Percentiles rank a stretch among this genome's conserved stretches.
These are phyloP conservation scores for Apamea anceps DNA, from an alignment of 2,888 invertebrate species.

Conservation along the genomic window DNA sequence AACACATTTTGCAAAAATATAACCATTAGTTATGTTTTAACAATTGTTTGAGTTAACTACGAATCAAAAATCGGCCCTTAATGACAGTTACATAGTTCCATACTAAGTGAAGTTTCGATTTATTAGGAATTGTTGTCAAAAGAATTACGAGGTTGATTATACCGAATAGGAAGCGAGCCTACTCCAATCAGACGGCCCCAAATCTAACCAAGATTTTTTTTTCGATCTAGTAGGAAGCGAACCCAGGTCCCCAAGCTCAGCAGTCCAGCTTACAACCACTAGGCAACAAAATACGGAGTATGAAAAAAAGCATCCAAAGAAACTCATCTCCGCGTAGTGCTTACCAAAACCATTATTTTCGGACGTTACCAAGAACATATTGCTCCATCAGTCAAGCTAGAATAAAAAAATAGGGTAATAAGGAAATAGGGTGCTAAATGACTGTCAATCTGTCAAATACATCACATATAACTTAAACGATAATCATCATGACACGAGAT, in stretches of 20 bases:
- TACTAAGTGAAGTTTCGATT: too few relatives aligned
- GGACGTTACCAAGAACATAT: background rate
- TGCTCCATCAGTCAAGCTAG: too few relatives aligned
- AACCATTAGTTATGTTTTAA: too few relatives aligned
- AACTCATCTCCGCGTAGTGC: background rate
- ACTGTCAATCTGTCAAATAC: background rate
- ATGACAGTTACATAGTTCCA: too few relatives aligned
- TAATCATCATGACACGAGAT: background rate
- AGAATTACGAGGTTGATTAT: background rate
- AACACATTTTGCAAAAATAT: too few relatives aligned
- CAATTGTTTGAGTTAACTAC: too few relatives aligned
- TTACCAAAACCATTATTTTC: background rate
- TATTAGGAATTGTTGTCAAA: background rate
- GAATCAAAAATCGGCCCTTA: too few relatives aligned
- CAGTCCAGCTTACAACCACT: background rate
- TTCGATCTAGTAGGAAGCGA: too few relatives aligned
- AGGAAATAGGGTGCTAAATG: slow-evolving; percentile 9
- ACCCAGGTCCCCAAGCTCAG: too few relatives aligned
- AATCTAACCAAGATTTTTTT: background rate
- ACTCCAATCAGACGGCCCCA: background rate
- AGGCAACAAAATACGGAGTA: too few relatives aligned
- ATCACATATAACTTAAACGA: background rate
- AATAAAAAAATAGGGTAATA: background rate
- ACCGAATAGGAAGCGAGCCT: background rate
- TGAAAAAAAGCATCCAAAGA: background rate